Evolutionary conservation across 2,113 vertebrate genomes (phyloP), one percentile per base, ranked within the genome.

Genomic region (Malaclemys terrapin): DNA sequence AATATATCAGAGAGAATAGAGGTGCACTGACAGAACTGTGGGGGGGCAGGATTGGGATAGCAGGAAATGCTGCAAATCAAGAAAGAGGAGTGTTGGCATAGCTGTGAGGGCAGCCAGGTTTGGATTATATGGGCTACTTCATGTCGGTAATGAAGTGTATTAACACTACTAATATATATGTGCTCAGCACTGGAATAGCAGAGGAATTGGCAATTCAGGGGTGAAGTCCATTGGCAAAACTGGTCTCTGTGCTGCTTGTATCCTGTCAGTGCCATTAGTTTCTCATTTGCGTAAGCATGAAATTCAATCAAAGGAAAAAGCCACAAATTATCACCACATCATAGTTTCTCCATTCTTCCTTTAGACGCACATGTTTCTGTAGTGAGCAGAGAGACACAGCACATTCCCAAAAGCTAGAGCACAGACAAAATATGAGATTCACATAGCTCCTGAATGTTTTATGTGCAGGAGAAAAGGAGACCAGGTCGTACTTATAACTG

Each of bases 251-350:
- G 90, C 89, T 91, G 93, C 87, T 27, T 84, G 69, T 75, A 75
- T 42, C 69, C 20, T 38, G 38, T 96, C 94, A 96, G 93, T 95
- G 95, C 95, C 94, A 87, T 95, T 96, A 94, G 87, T 93, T 95
- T 92, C 96, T 94, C 42, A 89, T 93, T 94, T 95, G 93, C 0
- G 0, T 89, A 93, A 94, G 57, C 83, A 69, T 83, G 88, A 45
- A 91, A 96, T 96, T 97, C 85, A 92, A 20, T 35, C 14, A 69
- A 69, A 69, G 19, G 7, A 20, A 69, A 69, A 59, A 29, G 31
- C 31, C 6, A 65, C 95, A 94, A 94, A 96, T 89, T 95, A 87
- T 75, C 0, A 0, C 3, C 0, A 78, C 82, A 85, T 92, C 22
- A 1, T 94, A 42, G 31, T 17, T 35, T 65, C 62, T 35, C 10